Evolutionary conservation across 35 echinoderm and acorn worm species (phyloP), one percentile per base, ranked within the genome.

Genomic region (Ptychodera flava): DNA sequence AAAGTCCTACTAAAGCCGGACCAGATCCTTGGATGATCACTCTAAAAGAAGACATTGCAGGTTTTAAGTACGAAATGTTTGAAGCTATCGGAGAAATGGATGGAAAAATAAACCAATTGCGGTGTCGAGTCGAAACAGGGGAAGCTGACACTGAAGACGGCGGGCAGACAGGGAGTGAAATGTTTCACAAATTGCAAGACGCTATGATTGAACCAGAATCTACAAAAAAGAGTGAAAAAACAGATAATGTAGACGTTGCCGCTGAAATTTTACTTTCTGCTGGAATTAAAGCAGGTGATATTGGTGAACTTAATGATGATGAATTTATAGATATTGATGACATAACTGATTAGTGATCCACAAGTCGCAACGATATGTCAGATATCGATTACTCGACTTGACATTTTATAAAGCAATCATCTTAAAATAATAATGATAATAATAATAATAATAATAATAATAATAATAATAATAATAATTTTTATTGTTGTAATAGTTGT

Each of bases 61-160:
- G 95, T 2, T 97, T 97, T 82, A 97, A 97, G 35, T 97, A 91
- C 33, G 95, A 97, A 38, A 97, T 97, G 95, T 97, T 97, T 84
- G 95, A 97, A 86, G 95, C 95, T 31, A 89, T 97, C 6, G 90
- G 89, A 34, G 95, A 97, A 85, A 97, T 97, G 95, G 95, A 97
- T 76, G 93, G 45, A 12, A 64, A 64, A 64, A 64, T 64, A 12
- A 64, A 64, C 22, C 45, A 64, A 64, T 22, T 64, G 22, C 45
- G 45, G 22, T 6, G 6, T 12, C 45, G 45, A 12, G 22, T 64
- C 22, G 45, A 64, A 22, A n/a, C n/a, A n/a, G 45, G 22, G 6
- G 45, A 64, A 22, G 45, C 6, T 64, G 22, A 12, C 6, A 22
- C 6, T 6, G 45, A 22, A 64, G 45, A 64, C 22, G 45, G 45